phyloP scores from a whole-genome alignment of 2,113 vertebrate species.

The Cryptotis parvus region DNA sequence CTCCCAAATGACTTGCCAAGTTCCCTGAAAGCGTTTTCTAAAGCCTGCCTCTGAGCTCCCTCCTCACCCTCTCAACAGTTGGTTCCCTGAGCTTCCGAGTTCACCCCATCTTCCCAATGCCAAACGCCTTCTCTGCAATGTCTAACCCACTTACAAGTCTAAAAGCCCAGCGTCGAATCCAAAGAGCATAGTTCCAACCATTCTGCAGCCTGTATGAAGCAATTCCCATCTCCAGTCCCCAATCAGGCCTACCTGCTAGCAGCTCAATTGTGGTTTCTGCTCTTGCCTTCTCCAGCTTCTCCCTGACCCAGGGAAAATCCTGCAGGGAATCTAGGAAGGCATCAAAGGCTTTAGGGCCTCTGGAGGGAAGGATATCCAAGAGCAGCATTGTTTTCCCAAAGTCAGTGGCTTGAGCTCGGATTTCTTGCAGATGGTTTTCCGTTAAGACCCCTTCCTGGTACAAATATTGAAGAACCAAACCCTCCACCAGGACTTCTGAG shows the following conservation, averaged over 20 bases:
- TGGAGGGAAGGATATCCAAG: slow-evolving; percentile 92
- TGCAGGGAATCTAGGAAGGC: slow-evolving; percentile 91
- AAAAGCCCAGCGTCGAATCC: slow-evolving; percentile 25
- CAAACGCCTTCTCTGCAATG: not conserved
- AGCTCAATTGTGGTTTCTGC: slow-evolving; percentile 78
- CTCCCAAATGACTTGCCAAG: slow-evolving; percentile 63
- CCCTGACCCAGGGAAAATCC: slow-evolving; percentile 94
- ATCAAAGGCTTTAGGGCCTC: slow-evolving; percentile 93
- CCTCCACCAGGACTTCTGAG: slow-evolving; percentile 91
- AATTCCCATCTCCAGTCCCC: not conserved
- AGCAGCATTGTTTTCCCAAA: slow-evolving; percentile 89
- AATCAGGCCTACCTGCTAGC: slow-evolving; percentile 86
- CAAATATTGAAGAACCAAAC: slow-evolving; percentile 92
- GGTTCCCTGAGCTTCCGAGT: not conserved
- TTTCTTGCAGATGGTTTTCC: slow-evolving; percentile 90
- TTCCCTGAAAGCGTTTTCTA: slow-evolving; percentile 74
- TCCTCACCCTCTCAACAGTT: not conserved
- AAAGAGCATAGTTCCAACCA: not conserved
- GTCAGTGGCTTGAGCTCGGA: slow-evolving; percentile 89
- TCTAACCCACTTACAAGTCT: not conserved
- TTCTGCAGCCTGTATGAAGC: not conserved
- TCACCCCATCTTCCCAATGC: not conserved
- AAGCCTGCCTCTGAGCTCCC: slow-evolving; percentile 52
- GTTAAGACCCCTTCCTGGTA: slow-evolving; percentile 95
- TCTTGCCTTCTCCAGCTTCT: slow-evolving; percentile 87